Evolutionary conservation across 2,113 vertebrate species (phyloP), one percentile per base, ranked within the genome.

Genomic region (Chrysochloris asiatica): DNA sequence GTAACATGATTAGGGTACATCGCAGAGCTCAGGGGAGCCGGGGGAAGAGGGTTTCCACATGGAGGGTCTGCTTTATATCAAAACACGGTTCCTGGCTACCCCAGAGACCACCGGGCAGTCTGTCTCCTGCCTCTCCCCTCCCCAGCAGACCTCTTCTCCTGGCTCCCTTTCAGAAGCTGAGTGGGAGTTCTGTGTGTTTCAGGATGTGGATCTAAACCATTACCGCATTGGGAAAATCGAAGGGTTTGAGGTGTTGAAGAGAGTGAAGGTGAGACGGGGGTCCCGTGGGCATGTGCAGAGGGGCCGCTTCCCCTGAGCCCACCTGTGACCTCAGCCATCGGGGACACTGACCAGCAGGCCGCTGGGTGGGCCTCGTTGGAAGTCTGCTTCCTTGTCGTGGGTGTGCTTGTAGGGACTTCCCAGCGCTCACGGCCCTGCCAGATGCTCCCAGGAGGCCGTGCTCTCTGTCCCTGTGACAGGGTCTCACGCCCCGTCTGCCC

Each of bases 121-220:
- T 30, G 26, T 3, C 19, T 22, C 75, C 41, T 8, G 4, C 2
- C 11, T 12, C 21, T 2, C 12, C 54, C 38, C 14, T 0, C 41
- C 19, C 2, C 0, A 65, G 19, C 54, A 6, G 0, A 8, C 69
- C 43, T 75, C 48, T 3, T 0, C 17, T 43, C 6, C 3, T 0
- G 10, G n/a, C 86, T 30, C 41, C 28, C 16, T 13, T 6, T 26
- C 3, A 1, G 69, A 47, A 38, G 41, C 95, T 92, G 16, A 95
- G 73, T 8, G 0, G 33, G 12, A 45, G 12, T 5, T 59, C 12
- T 94, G 2, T 94, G 2, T 17, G 12, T 96, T 98, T 56, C 93
- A 99, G 99, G 99, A 99, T 89, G 98, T 99, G 89, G 99, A 99
- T 97, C 98, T 99, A 93, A 99, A 99, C 97, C 99, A 99, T 92